Base-by-base conservation (phyloP, 1,140 invertebrate genomes). In the Zaprionus vittiger region DNA sequence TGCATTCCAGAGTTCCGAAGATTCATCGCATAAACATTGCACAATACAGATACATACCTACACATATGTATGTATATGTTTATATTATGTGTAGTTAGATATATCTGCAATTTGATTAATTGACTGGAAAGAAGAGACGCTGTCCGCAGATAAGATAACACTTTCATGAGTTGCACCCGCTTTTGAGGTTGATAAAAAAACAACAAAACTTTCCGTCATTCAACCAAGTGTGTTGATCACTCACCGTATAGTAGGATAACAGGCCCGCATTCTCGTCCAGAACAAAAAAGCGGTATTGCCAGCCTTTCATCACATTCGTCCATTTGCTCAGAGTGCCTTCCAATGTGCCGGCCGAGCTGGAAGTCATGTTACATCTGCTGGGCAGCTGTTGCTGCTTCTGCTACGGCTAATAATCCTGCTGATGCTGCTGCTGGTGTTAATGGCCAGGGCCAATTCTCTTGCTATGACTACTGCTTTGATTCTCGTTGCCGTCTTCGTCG, bases 291-390 rank as follows among this genome's bases (percentile, higher is more conserved):
- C 99, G 95, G 94, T 99, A 99, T 94, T 99, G 99, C 98, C 99
- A 99, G 72, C 99, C 99, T 94, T 99, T 99, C 95, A 99, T 98
- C 81, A 99, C 98, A 95, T 99, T 99, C 69, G 99, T 99, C 99
- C 99, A 99, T 95, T 99, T 99, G 94, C 97, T 99, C 54, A 99
- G 94, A n/a, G 98, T 98, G 78, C 99, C 99, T 95, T 99, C 98
- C 96, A 99, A 96, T 89, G 95, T 95, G 26, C 80, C 80, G 60
- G 75, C 52, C 22, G 73, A 76, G 5, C 68, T 44, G 20, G 73
- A 72, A 60, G 73, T 47, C 73, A 76, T 76, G 49, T 41, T 73
- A 41, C 38, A 73, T 57, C 60, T 55, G 73, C 34, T 57, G 22
- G 17, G 17, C 26, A 57, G 38, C 28, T 34, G 34, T 14, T 64